These are phyloP conservation scores for Cotesia vestalis DNA, from an alignment of 1,140 invertebrate genomes.

Conservation along the genomic window DNA sequence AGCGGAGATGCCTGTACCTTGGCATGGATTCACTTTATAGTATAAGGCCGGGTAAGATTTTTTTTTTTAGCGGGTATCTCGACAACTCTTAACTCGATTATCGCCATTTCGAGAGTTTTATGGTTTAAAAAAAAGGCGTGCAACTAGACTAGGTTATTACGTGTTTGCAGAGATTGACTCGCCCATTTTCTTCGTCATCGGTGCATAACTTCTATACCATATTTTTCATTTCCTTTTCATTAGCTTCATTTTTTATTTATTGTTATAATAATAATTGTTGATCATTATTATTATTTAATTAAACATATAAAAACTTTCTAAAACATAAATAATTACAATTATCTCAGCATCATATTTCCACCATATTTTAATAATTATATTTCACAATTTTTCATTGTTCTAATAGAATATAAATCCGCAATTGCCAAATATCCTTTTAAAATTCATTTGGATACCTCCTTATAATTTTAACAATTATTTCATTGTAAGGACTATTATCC, in stretches of 20 bases:
- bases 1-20: conserved; percentile 47
- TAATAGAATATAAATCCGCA: too few species aligned
- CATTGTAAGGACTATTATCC: too few species aligned
- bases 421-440: too few species aligned
- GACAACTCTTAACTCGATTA: conserved; percentile 37
- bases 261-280: not conserved
- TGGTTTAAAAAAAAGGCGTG: too few species aligned
- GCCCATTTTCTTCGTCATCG: conserved; percentile 9
- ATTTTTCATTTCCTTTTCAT: conserved; percentile 15
- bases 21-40: conserved; percentile 48
- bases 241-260: not conserved
- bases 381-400: too few species aligned
- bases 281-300: too few species aligned
- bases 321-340: too few species aligned
- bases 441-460: too few species aligned
- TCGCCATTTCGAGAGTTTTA: conserved; percentile 47
- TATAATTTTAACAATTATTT: too few species aligned
- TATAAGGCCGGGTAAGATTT: conserved; percentile 20
- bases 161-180: conserved; percentile 1
- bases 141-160: conserved; percentile 16
- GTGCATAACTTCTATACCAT: not conserved
- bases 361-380: too few species aligned
- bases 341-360: too few species aligned
- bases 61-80: conserved; percentile 35
- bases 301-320: too few species aligned